phyloP scores from a whole-genome alignment of 1,140 invertebrate species.

The Aplysia californica region DNA sequence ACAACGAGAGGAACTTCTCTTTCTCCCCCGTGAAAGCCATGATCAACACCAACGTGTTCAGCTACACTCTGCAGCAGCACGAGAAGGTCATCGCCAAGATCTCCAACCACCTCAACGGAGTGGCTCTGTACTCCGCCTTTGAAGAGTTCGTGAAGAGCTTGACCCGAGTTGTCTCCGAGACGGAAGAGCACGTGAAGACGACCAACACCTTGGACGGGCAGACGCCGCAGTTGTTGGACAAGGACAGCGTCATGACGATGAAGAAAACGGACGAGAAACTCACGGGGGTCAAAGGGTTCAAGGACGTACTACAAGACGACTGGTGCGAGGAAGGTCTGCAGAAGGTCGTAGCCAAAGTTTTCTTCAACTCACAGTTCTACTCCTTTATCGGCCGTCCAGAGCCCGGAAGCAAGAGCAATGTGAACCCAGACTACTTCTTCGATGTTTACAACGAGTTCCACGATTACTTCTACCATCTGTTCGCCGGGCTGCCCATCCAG shows the following conservation, averaged over 20 bases:
- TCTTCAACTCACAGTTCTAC: slow-evolving; percentile 64
- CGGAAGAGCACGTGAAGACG: background rate
- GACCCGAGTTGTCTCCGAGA: slow-evolving; percentile 35
- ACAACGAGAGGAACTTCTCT: slow-evolving; percentile 63
- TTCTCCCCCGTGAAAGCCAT: slow-evolving; percentile 66
- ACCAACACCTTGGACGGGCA: background rate
- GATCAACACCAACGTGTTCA: slow-evolving; percentile 66
- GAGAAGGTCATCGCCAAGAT: slow-evolving; percentile 63
- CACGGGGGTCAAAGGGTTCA: too few relatives aligned
- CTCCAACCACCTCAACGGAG: slow-evolving; percentile 60
- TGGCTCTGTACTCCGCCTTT: slow-evolving; percentile 49
- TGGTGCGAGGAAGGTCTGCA: slow-evolving; percentile 55
- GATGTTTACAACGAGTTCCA: slow-evolving; percentile 63
- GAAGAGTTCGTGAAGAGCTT: slow-evolving; percentile 53
- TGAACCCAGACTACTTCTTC: slow-evolving; percentile 54
- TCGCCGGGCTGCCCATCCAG: slow-evolving; percentile 61
- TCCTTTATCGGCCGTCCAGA: slow-evolving; percentile 59
- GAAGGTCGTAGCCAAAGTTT: slow-evolving; percentile 54
- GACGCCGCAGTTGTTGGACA: background rate
- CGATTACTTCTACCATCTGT: slow-evolving; percentile 66
- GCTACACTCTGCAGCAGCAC: slow-evolving; percentile 57
- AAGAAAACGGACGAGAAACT: too few relatives aligned
- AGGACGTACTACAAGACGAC: too few relatives aligned
- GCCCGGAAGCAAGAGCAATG: slow-evolving; percentile 31
- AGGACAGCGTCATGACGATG: background rate